Conservation (phyloP, 53 echinoderm and acorn worm genomes). For the Temnopleurus reevesii region DNA sequence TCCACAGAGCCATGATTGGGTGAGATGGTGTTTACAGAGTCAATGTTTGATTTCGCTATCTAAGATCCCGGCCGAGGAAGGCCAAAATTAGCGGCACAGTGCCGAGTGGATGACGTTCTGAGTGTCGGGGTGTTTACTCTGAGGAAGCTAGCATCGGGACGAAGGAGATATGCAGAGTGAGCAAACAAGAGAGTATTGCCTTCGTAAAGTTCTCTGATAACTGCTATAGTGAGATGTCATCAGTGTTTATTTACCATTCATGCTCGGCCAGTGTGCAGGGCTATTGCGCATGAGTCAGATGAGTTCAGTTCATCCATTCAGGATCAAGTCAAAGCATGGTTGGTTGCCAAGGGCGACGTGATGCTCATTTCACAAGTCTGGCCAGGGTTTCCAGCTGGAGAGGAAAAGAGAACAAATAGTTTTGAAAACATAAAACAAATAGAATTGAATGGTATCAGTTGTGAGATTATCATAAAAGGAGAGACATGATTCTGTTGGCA, state of each 20-base stretch:
- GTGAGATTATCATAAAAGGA: background rate
- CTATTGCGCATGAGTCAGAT: background rate
- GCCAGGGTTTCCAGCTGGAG: constrained; percentile 39
- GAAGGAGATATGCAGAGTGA: constrained; percentile 1
- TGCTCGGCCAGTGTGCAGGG: background rate
- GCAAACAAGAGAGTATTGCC: constrained; percentile 3
- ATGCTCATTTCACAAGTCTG: constrained; percentile 32
- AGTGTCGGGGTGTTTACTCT: background rate
- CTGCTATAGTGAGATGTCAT: background rate
- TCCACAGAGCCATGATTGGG: constrained; percentile 55
- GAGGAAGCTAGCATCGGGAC: constrained; percentile 28
- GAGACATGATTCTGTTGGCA: background rate
- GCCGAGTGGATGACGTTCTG: background rate
- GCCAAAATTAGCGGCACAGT: background rate
- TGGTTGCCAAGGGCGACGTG: constrained; percentile 41
- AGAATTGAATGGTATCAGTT: constrained; percentile 22
- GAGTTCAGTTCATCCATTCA: too few species aligned
- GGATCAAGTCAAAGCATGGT: constrained; percentile 16
- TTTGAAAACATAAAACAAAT: constrained; percentile 44
- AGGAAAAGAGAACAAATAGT: constrained; percentile 50
- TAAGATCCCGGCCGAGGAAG: constrained; percentile 4
- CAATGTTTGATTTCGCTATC: constrained; percentile 55
- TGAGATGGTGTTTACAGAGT: constrained; percentile 38
- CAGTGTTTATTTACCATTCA: background rate
- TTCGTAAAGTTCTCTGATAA: constrained; percentile 34